Percentiles rank a stretch among this genome's conserved stretches.
Evolutionary conservation across 2,797 vertebrate genomes (phyloP).

Genomic region (Galaxias olidus): DNA sequence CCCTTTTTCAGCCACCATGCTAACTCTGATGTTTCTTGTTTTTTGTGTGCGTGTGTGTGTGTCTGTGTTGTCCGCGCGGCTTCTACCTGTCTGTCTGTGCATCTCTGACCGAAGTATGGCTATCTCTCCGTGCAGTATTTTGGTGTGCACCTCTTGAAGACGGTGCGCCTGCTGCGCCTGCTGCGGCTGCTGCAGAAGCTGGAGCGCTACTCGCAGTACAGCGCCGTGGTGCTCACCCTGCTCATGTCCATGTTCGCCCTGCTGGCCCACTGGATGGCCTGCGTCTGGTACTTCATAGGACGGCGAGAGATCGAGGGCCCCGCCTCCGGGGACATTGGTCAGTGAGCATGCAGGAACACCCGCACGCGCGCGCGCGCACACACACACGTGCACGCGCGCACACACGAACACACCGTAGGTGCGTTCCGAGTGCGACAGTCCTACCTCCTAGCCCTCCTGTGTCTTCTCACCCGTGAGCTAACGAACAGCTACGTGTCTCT

Average conservation of each 20-base stretch:
- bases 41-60: conserved; percentile 21
- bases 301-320: conserved; percentile 80
- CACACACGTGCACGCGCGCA: neutral
- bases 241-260: conserved; percentile 89
- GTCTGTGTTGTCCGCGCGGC: conserved; percentile 4
- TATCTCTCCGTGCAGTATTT: conserved; percentile 70
- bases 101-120: no score
- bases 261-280: conserved; percentile 89
- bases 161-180: conserved; percentile 79
- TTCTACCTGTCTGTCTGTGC: neutral
- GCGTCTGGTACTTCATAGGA: conserved; percentile 87
- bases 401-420: conserved; percentile 2
- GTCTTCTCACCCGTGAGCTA: no score
- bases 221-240: conserved; percentile 83
- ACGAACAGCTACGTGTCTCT: no score
- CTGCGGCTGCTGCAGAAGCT: conserved; percentile 83
- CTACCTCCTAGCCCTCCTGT: no score
- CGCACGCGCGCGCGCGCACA: neutral
- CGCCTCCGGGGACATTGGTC: conserved; percentile 82
- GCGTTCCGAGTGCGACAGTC: no score
- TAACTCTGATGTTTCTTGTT: neutral
- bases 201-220: conserved; percentile 88
- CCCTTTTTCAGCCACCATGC: no score
- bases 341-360: conserved; percentile 7
- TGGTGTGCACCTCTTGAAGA: conserved; percentile 86